phyloP scores from a whole-genome alignment of 2,888 invertebrate species.

The Phortica magna region DNA sequence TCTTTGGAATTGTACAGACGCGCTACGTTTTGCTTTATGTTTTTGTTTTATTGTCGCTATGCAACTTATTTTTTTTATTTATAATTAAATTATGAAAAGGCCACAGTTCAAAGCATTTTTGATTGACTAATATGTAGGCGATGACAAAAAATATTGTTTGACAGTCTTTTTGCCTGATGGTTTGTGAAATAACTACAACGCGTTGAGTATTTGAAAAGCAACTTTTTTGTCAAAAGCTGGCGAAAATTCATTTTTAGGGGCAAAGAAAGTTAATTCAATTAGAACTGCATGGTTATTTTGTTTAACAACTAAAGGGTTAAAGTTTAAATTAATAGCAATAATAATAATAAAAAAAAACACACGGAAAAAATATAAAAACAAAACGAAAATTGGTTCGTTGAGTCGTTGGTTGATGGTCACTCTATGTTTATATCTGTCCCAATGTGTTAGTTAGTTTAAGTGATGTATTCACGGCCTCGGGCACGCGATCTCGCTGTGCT shows the following conservation, averaged over 20 bases:
- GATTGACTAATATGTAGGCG: neutral
- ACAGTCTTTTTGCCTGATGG: conserved; percentile 1
- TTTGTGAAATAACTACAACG: neutral
- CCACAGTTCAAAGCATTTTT: conserved; percentile 28
- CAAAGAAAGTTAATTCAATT: conserved; percentile 13
- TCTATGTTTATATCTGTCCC: neutral
- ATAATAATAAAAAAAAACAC: conserved; percentile 6
- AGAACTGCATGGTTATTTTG: neutral
- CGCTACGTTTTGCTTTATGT: neutral
- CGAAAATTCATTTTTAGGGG: neutral
- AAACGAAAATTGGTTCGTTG: neutral
- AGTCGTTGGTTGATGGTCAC: neutral
- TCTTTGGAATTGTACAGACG: conserved; percentile 52
- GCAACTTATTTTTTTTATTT: conserved; percentile 10
- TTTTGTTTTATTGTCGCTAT: neutral
- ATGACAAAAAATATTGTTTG: conserved; percentile 3
- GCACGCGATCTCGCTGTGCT: conserved; percentile 50
- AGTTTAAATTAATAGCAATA: conserved; percentile 25
- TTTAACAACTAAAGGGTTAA: conserved; percentile 20
- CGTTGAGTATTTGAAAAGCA: conserved; percentile 16
- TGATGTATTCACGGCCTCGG: conserved; percentile 69
- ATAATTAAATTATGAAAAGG: conserved; percentile 27
- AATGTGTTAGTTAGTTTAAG: conserved; percentile 54
- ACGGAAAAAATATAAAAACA: neutral
- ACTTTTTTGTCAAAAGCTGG: no score